Percentiles rank a stretch among this genome's conserved stretches.
phyloP scores from a whole-genome alignment of 2,797 vertebrate genomes.

The Pygocentrus nattereri region DNA sequence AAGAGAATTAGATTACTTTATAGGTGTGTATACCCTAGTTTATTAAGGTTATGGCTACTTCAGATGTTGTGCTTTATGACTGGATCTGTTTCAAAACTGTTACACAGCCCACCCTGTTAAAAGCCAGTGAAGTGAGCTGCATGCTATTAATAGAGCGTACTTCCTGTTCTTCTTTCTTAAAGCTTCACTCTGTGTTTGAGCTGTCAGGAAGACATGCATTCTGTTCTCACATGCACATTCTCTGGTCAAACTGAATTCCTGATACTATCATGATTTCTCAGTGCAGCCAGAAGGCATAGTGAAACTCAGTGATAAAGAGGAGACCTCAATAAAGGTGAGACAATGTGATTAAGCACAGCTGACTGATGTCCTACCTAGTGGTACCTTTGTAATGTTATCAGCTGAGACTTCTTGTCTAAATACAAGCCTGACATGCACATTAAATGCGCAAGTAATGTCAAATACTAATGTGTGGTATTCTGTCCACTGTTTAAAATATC shows the following conservation, averaged over 20 bases:
- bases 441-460: neutral
- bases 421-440: too few relatives aligned
- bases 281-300: neutral
- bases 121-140: neutral
- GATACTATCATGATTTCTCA: neutral
- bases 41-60: constrained; percentile 7
- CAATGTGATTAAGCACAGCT: neutral
- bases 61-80: neutral
- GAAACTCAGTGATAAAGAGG: neutral
- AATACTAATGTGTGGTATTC: neutral
- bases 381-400: neutral
- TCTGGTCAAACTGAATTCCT: neutral
- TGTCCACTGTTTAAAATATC: neutral
- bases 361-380: neutral
- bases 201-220: constrained; percentile 6
- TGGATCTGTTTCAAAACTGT: neutral
- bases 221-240: neutral
- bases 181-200: constrained; percentile 20
- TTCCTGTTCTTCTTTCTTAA: constrained; percentile 53
- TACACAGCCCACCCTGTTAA: neutral
- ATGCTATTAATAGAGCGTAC: constrained; percentile 52
- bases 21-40: neutral
- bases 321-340: neutral
- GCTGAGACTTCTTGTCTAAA: neutral
- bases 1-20: constrained; percentile 26